phyloP scores from a whole-genome alignment of 2,797 vertebrate genomes.

The Nannoperca obscura region DNA sequence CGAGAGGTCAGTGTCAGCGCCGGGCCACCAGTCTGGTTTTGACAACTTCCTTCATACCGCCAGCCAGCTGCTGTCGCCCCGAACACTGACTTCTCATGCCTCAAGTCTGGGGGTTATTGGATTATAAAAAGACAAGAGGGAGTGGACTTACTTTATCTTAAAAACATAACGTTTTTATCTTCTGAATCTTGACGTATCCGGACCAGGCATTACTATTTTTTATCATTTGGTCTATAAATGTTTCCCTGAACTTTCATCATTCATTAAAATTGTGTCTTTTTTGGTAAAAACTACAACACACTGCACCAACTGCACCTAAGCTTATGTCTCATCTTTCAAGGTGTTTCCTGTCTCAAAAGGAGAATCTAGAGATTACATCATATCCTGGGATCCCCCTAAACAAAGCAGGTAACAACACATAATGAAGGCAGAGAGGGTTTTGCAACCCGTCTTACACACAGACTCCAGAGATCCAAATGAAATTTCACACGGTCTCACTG shows the following conservation, averaged over 20 bases:
- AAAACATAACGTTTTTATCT: background rate
- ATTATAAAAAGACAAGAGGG: background rate
- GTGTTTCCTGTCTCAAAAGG: constrained; percentile 9
- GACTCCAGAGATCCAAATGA: constrained; percentile 68
- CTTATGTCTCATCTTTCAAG: background rate
- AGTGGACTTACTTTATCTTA: background rate
- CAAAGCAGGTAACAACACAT: constrained; percentile 69
- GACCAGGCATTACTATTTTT: background rate
- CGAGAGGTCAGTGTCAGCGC: constrained; percentile 78
- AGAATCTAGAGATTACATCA: constrained; percentile 39
- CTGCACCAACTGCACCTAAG: too few species aligned
- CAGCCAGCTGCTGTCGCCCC: constrained; percentile 79
- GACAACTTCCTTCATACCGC: constrained; percentile 69
- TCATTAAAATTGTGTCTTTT: background rate
- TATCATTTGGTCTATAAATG: background rate
- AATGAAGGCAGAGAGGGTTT: constrained; percentile 39
- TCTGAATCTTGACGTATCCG: background rate
- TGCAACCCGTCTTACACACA: constrained; percentile 36
- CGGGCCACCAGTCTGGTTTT: constrained; percentile 74
- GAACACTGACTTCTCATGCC: constrained; percentile 30
- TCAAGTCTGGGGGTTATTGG: constrained; percentile 20
- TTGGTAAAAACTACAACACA: background rate
- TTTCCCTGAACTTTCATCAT: background rate
- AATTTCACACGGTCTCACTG: constrained; percentile 78
- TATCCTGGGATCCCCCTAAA: constrained; percentile 34